Percentiles rank a stretch among this genome's conserved stretches.
Evolutionary conservation across 2,888 invertebrate genomes (phyloP).

Genomic region (Laothoe populi): DNA sequence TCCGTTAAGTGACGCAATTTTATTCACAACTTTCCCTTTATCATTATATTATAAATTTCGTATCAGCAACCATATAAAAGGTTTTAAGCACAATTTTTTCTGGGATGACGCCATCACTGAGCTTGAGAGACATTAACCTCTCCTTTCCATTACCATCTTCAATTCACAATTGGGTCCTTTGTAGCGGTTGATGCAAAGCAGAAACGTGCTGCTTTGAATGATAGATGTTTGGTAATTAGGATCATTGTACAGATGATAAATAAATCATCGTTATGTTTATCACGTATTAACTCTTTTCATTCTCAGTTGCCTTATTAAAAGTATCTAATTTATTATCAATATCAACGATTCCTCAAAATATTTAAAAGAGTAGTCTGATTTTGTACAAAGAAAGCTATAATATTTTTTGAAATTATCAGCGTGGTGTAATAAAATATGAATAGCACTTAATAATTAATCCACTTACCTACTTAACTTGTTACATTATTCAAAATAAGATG

Average conservation of each 20-base stretch:
- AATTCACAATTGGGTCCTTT: slow-evolving; percentile 82
- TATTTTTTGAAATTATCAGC: not conserved
- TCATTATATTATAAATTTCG: slow-evolving; percentile 30
- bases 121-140: slow-evolving; percentile 75
- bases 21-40: not conserved
- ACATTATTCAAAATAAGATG: slow-evolving; percentile 5
- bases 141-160: slow-evolving; percentile 81
- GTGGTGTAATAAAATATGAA: not conserved
- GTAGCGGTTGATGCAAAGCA: slow-evolving; percentile 45
- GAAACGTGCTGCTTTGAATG: not conserved
- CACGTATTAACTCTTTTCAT: not conserved
- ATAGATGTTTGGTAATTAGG: slow-evolving; percentile 13
- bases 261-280: not conserved
- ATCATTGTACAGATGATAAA: slow-evolving; percentile 7
- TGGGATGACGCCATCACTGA: slow-evolving; percentile 75
- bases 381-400: not conserved
- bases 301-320: not conserved
- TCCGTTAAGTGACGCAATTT: too few species aligned
- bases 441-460: slow-evolving; percentile 5
- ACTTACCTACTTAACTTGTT: not conserved
- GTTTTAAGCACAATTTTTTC: slow-evolving; percentile 65
- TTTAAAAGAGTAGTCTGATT: too few species aligned
- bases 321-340: too few species aligned
- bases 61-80: slow-evolving; percentile 34
- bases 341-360: too few species aligned